Percentiles rank a stretch among this genome's conserved stretches.
Evolutionary conservation across 2,113 vertebrate genomes (phyloP).

Genomic region (Isichthys henryi): DNA sequence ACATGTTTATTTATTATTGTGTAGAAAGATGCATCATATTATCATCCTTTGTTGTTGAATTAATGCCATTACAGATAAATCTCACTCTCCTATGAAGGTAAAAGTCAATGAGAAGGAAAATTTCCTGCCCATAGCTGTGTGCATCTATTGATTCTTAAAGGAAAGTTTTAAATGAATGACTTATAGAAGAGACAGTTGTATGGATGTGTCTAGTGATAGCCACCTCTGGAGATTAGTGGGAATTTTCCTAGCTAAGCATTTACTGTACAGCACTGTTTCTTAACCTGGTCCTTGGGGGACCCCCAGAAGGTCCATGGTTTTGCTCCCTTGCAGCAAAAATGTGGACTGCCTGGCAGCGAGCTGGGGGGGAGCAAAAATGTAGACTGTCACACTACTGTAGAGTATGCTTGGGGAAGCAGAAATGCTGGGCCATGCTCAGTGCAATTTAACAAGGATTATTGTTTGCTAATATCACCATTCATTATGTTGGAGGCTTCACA

Average conservation of each 20-base stretch:
- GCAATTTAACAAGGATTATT: neutral
- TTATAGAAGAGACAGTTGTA: slow-evolving; percentile 28
- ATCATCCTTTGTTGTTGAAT: slow-evolving; percentile 30
- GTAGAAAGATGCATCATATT: slow-evolving; percentile 5
- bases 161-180: slow-evolving; percentile 32
- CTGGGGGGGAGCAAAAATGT: too few species aligned
- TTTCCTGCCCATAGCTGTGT: slow-evolving; percentile 7
- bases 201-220: slow-evolving; percentile 6
- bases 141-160: slow-evolving; percentile 36
- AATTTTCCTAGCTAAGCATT: neutral
- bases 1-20: neutral
- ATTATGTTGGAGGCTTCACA: neutral
- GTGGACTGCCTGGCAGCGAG: neutral
- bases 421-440: neutral
- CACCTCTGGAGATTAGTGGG: neutral
- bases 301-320: neutral
- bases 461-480: neutral
- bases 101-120: slow-evolving; percentile 28
- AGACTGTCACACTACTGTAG: neutral
- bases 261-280: neutral
- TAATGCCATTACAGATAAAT: slow-evolving; percentile 36
- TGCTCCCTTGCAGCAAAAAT: neutral
- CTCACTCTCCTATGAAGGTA: slow-evolving; percentile 33
- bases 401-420: neutral
- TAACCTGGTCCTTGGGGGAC: neutral